These are phyloP conservation scores for Montipora capricornis DNA, from an alignment of 64 coral and sea anemone species.

Conservation along the genomic window DNA sequence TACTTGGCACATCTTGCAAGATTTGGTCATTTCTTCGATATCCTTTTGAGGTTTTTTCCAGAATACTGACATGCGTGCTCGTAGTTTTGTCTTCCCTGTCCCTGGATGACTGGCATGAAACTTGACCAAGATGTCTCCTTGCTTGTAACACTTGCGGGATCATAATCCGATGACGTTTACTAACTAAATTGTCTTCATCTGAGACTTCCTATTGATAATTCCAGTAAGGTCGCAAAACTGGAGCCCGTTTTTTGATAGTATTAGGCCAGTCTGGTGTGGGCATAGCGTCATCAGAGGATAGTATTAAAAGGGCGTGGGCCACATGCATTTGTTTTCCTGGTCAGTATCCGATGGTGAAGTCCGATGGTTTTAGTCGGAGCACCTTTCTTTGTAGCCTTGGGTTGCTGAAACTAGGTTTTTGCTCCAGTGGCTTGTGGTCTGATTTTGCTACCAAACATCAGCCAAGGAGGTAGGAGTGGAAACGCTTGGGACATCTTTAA, in stretches of 20 bases:
- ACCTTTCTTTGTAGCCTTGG: slow-evolving; percentile 45
- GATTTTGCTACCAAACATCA: background rate
- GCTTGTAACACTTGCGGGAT: slow-evolving; percentile 9
- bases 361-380: slow-evolving; percentile 50
- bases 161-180: slow-evolving; percentile 11
- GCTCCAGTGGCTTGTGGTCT: slow-evolving; percentile 57
- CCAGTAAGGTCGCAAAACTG: slow-evolving; percentile 43
- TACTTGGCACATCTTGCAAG: no score
- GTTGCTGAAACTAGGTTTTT: slow-evolving; percentile 31
- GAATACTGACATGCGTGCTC: no score
- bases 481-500: background rate
- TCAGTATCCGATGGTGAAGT: slow-evolving; percentile 34
- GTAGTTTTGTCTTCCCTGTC: no score
- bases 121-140: slow-evolving; percentile 34
- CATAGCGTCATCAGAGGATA: slow-evolving; percentile 41
- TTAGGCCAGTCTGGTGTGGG: slow-evolving; percentile 44
- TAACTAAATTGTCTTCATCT: slow-evolving; percentile 31
- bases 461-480: slow-evolving; percentile 64
- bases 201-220: slow-evolving; percentile 53
- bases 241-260: slow-evolving; percentile 8
- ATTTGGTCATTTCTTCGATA: no score
- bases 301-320: slow-evolving; percentile 32
- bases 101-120: slow-evolving; percentile 50
- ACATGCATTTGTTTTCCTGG: slow-evolving; percentile 47
- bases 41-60: no score